Conservation (phyloP, 2,888 invertebrate genomes). For the Hydropsyche betteni region DNA sequence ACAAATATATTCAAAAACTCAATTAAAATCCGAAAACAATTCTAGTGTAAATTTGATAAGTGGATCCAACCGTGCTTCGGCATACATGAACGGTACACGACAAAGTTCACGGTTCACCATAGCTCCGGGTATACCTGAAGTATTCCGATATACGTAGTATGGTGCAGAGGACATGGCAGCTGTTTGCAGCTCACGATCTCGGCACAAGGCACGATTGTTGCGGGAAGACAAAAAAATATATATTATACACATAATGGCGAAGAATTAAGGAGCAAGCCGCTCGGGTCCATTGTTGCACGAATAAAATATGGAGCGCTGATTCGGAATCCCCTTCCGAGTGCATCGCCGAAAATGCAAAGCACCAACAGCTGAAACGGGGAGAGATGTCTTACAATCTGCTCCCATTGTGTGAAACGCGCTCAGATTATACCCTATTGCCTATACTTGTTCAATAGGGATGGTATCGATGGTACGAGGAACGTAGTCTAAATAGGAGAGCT, state of each 20-base stretch:
- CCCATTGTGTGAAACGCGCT: constrained; percentile 10
- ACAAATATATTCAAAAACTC: too few relatives aligned
- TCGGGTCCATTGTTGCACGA: constrained; percentile 18
- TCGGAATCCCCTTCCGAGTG: constrained; percentile 7
- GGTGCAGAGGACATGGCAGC: constrained; percentile 26
- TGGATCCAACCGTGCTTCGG: background rate
- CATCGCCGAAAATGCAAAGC: constrained; percentile 31
- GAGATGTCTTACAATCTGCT: constrained; percentile 18
- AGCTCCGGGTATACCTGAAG: background rate
- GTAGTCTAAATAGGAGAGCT: too few relatives aligned
- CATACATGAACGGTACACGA: background rate
- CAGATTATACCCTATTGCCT: constrained; percentile 9
- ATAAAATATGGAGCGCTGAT: constrained; percentile 34
- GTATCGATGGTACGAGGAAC: background rate
- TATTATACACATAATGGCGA: constrained; percentile 31
- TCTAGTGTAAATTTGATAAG: constrained; percentile 2
- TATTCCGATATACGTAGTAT: background rate
- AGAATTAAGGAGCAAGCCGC: constrained; percentile 36
- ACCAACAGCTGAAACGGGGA: constrained; percentile 30
- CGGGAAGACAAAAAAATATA: constrained; percentile 33
- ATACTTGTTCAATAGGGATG: constrained; percentile 19
- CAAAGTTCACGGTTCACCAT: constrained; percentile 18
- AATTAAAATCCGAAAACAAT: too few relatives aligned
- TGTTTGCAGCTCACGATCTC: constrained; percentile 22
- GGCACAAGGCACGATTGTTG: constrained; percentile 30